Conservation (phyloP, 30 jellyfish, hydroid and myxozoan species). For the Cassiopea andromeda region DNA sequence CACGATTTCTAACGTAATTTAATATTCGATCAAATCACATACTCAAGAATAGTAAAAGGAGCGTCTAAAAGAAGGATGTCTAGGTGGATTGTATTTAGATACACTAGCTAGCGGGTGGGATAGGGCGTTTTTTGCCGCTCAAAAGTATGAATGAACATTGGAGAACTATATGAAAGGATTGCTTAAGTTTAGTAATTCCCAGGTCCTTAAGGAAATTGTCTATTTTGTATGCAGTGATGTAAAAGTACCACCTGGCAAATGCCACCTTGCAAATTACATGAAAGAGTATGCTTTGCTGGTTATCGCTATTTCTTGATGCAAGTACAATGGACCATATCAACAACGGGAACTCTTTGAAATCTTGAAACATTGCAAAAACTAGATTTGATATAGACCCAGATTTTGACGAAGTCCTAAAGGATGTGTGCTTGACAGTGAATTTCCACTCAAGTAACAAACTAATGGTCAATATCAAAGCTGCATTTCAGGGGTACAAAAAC, state of each 20-base stretch:
- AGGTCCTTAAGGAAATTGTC: not conserved
- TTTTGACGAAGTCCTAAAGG: not conserved
- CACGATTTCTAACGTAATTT: too few relatives aligned
- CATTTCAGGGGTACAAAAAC: not conserved
- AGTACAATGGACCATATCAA: not conserved
- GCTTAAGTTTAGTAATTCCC: not conserved
- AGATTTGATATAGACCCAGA: conserved; percentile 10
- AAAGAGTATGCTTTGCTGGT: not conserved
- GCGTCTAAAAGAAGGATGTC: not conserved
- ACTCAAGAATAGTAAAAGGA: not conserved
- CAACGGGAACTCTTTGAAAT: not conserved
- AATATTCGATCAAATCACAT: not conserved
- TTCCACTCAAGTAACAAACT: conserved; percentile 2
- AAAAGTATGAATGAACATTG: not conserved
- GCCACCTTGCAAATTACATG: not conserved
- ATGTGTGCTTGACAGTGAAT: not conserved
- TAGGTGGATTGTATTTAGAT: not conserved
- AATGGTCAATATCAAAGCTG: conserved; percentile 2
- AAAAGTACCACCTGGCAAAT: not conserved
- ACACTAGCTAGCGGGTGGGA: not conserved
- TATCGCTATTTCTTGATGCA: not conserved
- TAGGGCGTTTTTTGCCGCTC: not conserved
- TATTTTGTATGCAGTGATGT: not conserved
- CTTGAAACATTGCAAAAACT: not conserved
- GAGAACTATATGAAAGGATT: not conserved